phyloP scores from a whole-genome alignment of 2,888 invertebrate genomes.

The Cordilura impudica region DNA sequence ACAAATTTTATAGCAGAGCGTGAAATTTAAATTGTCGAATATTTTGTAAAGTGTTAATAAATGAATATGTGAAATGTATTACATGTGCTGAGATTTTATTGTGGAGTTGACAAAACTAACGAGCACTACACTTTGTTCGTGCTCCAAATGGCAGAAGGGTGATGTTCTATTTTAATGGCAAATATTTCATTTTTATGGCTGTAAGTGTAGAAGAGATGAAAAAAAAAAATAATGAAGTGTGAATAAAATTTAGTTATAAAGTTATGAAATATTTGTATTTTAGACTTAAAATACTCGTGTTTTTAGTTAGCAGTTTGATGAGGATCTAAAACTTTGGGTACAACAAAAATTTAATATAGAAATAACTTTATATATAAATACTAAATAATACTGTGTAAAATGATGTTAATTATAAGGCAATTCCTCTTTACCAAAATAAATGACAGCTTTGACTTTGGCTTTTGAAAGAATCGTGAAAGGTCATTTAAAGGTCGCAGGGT shows the following conservation, averaged over 20 bases:
- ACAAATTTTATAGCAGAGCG: background rate
- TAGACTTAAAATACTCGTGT: too few relatives aligned
- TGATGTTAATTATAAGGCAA: too few relatives aligned
- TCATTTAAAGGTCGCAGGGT: too few relatives aligned
- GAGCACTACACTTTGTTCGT: background rate
- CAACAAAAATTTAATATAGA: too few relatives aligned
- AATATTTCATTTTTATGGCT: constrained; percentile 35
- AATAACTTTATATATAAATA: too few relatives aligned
- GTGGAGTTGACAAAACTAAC: constrained; percentile 1
- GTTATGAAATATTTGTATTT: too few relatives aligned
- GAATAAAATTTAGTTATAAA: background rate
- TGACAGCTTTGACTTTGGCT: too few relatives aligned
- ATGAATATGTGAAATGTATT: background rate
- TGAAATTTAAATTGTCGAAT: constrained; percentile 16
- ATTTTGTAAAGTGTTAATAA: constrained; percentile 1
- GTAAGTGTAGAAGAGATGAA: background rate
- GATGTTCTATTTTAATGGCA: constrained; percentile 1
- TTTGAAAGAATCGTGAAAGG: too few relatives aligned
- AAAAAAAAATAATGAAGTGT: background rate
- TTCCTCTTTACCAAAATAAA: too few relatives aligned
- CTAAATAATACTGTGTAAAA: too few relatives aligned
- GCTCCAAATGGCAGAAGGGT: background rate
- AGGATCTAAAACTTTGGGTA: too few relatives aligned
- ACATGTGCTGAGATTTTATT: constrained; percentile 13
- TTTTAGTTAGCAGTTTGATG: too few relatives aligned